A percentile compares a stretch with the other conserved stretches of the same genome.
phyloP scores from a whole-genome alignment of 1,140 invertebrate species.

The Ladona fulva region DNA sequence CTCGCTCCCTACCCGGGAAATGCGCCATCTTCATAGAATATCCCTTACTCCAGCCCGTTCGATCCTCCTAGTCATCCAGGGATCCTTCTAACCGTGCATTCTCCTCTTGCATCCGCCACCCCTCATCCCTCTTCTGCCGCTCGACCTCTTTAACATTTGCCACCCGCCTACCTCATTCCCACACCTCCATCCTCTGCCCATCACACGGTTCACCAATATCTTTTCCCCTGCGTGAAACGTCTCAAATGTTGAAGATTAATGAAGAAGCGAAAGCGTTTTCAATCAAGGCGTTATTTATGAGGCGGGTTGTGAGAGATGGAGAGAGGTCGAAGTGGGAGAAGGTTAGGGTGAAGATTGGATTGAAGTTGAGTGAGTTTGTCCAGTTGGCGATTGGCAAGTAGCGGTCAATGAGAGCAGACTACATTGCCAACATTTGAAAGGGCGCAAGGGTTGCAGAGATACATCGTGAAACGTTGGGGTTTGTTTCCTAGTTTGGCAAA shows the following conservation, averaged over 20 bases:
- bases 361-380: too few relatives aligned
- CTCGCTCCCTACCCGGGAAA: too few relatives aligned
- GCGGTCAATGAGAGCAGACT: too few relatives aligned
- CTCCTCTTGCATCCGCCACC: too few relatives aligned
- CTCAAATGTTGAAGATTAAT: conserved; percentile 3
- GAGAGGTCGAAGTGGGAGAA: too few relatives aligned
- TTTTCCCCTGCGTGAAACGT: background rate
- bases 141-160: background rate
- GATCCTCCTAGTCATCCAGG: background rate
- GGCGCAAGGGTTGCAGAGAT: too few relatives aligned
- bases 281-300: conserved; percentile 10
- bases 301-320: background rate
- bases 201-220: background rate
- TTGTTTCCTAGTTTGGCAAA: too few relatives aligned
- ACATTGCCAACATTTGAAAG: too few relatives aligned
- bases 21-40: too few relatives aligned
- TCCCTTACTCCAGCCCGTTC: background rate
- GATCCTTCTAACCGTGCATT: background rate
- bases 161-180: background rate
- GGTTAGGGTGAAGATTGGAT: too few relatives aligned
- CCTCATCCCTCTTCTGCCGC: background rate
- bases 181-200: background rate
- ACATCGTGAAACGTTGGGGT: too few relatives aligned
- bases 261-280: background rate
- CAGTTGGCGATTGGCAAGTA: too few relatives aligned